These are phyloP conservation scores for Pyrrhosoma nymphula DNA, from an alignment of 2,888 invertebrate species.

Conservation along the genomic window DNA sequence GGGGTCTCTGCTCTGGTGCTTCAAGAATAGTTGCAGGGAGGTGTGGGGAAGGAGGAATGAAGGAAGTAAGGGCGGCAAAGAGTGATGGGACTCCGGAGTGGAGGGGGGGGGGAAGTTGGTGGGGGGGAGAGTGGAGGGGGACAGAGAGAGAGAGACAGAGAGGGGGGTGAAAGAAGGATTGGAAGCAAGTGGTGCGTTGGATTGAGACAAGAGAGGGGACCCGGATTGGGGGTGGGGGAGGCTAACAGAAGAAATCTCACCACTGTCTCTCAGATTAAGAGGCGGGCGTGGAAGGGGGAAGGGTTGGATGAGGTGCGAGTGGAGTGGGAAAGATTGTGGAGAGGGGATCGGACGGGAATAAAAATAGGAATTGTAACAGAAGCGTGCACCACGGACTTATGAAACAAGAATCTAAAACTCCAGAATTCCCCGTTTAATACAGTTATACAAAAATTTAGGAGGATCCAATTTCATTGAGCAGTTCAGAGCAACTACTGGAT, in stretches of 20 bases:
- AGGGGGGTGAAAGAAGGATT: slow-evolving; percentile 43
- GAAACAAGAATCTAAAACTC: too few relatives aligned
- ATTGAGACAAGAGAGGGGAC: slow-evolving; percentile 41
- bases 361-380: too few relatives aligned
- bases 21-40: slow-evolving; percentile 46
- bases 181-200: slow-evolving; percentile 66
- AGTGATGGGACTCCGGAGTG: slow-evolving; percentile 17
- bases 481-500: too few relatives aligned
- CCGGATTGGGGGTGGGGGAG: neutral
- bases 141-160: neutral
- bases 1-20: neutral
- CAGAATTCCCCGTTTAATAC: too few relatives aligned
- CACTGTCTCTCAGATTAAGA: slow-evolving; percentile 55
- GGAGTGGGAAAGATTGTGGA: neutral
- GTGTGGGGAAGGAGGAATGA: too few relatives aligned
- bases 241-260: neutral
- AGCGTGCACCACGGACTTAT: too few relatives aligned
- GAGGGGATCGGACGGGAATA: too few relatives aligned
- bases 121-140: neutral
- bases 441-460: too few relatives aligned
- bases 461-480: too few relatives aligned
- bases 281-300: neutral
- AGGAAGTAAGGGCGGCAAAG: neutral
- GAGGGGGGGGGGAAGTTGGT: neutral
- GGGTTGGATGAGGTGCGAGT: neutral